A percentile compares a stretch with the other conserved stretches of the same genome.
phyloP scores from a whole-genome alignment of 2,888 invertebrate species.

The Meteorus cinctellus region DNA sequence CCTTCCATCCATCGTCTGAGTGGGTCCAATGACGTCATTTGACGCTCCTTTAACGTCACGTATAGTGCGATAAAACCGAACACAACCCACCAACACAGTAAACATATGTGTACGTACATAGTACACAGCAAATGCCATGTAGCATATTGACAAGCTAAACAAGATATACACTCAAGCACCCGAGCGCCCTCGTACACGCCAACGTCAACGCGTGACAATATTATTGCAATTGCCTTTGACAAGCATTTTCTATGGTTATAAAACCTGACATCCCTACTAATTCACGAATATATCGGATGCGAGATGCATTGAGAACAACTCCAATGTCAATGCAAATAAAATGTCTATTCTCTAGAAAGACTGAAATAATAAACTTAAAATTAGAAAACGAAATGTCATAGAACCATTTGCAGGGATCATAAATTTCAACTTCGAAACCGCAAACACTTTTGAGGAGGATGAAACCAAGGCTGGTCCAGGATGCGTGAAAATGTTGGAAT shows the following conservation, averaged over 20 bases:
- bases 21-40: slow-evolving; percentile 66
- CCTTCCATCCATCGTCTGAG: slow-evolving; percentile 63
- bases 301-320: background rate
- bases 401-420: background rate
- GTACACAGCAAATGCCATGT: background rate
- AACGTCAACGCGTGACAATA: slow-evolving; percentile 30
- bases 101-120: slow-evolving; percentile 9
- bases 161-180: slow-evolving; percentile 7
- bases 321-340: slow-evolving; percentile 8
- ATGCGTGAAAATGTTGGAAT: slow-evolving; percentile 4
- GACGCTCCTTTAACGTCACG: slow-evolving; percentile 63
- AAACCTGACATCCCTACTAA: background rate
- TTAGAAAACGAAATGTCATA: background rate
- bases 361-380: background rate
- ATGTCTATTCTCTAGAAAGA: background rate
- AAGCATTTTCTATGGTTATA: slow-evolving; percentile 7
- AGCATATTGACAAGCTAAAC: slow-evolving; percentile 36
- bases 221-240: slow-evolving; percentile 34
- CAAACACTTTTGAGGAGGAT: background rate
- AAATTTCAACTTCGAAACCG: background rate
- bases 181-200: background rate
- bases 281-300: too few species aligned
- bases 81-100: slow-evolving; percentile 35
- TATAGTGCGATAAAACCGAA: slow-evolving; percentile 62
- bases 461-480: background rate